Evolutionary conservation across 2,113 vertebrate genomes (phyloP).

Genomic region (Prunella fulvescens): DNA sequence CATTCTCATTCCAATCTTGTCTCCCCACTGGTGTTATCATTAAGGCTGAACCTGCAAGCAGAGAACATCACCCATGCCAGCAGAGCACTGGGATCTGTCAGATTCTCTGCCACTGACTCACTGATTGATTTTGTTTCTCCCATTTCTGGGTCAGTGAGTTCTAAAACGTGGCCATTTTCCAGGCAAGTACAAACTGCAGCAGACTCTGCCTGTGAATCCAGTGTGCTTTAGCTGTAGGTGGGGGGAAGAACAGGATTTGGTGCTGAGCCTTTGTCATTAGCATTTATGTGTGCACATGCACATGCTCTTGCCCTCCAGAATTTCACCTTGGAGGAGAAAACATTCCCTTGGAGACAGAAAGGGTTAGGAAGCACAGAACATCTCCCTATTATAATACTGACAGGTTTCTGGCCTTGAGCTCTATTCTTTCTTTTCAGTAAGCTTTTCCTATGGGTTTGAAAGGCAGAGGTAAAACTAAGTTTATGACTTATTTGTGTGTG

Average conservation of each 20-base stretch:
- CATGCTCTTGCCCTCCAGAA: background rate
- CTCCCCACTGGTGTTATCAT: background rate
- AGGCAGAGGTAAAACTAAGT: background rate
- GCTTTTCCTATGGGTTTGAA: background rate
- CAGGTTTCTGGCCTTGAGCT: constrained; percentile 1
- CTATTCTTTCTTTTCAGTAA: background rate
- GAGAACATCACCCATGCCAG: background rate
- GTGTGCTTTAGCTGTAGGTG: background rate
- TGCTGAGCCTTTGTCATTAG: background rate
- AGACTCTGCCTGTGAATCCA: background rate
- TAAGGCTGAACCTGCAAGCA: background rate
- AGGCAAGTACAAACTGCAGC: background rate
- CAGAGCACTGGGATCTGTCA: background rate
- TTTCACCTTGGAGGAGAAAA: background rate
- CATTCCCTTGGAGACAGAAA: background rate
- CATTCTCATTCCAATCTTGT: background rate
- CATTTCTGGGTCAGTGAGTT: constrained; percentile 16
- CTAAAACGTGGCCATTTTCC: background rate
- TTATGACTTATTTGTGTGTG: background rate
- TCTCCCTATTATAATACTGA: background rate
- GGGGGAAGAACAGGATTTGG: background rate
- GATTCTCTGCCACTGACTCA: background rate
- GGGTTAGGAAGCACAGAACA: background rate
- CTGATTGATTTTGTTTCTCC: constrained; percentile 19
- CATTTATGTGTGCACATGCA: background rate